phyloP scores from a whole-genome alignment of 1,140 invertebrate species.

The Cherax quadricarinatus region DNA sequence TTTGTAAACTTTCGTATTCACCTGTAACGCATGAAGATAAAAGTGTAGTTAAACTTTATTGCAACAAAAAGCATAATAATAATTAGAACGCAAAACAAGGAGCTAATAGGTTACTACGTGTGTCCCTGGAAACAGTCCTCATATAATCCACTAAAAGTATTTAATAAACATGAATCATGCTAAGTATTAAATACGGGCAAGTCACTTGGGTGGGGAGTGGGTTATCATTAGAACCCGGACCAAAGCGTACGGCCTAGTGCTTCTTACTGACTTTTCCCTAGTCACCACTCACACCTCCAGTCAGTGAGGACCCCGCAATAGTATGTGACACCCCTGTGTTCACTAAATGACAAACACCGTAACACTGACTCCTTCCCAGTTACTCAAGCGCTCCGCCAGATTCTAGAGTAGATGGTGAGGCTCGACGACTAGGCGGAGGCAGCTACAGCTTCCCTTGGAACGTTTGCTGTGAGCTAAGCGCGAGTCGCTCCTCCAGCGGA shows the following conservation, averaged over 20 bases:
- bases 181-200: not conserved
- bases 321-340: conserved; percentile 15
- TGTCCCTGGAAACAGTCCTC: no score
- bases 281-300: not conserved
- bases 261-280: not conserved
- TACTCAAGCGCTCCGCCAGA: conserved; percentile 44
- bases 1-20: no score
- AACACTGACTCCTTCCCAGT: conserved; percentile 16
- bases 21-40: no score
- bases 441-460: conserved; percentile 19
- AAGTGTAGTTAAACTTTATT: no score
- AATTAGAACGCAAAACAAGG: no score
- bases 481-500: conserved; percentile 7
- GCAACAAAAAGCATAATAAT: no score
- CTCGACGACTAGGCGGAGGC: conserved; percentile 1
- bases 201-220: not conserved
- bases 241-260: not conserved
- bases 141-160: no score
- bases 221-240: no score
- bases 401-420: conserved; percentile 21
- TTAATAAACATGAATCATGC: not conserved
- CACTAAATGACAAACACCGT: conserved; percentile 43
- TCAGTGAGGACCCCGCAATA: not conserved
- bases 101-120: no score
- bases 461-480: not conserved